Base-by-base conservation (phyloP, 2,797 vertebrate species). In the Anas bernieri region DNA sequence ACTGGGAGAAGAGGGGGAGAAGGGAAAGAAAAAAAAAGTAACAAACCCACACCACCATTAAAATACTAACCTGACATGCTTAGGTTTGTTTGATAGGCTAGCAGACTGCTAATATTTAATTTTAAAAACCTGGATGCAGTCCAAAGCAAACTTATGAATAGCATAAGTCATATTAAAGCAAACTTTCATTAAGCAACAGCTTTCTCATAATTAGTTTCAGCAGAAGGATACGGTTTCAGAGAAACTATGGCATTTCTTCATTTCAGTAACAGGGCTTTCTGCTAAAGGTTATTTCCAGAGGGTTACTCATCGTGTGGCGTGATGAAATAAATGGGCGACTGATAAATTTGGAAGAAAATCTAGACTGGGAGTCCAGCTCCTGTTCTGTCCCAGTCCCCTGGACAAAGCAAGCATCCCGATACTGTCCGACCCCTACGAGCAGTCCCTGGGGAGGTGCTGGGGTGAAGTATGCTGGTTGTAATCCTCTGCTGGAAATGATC, bases 141-240 rank as follows among this genome's bases (percentile, higher is more conserved):
- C 95, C 96, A 96, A 93, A 94, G 90, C 94, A 96, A 96, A 95
- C 92, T 94, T 95, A 92, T 77, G 83, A 97, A 92, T 83, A 87
- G 59, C 80, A 33, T 87, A 97, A 96, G 94, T 94, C 88, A 90
- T 96, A 94, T 94, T 96, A 94, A 93, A 95, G 95, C 94, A 94
- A 97, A 92, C 70, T 95, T 97, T 95, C 88, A 96, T 96, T 96
- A 96, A 85, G 68, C 66, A 92, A 66, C 91, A 92, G 68, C 92
- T 94, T 97, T 95, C 90, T 95, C 75, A 55, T 96, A 94, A 96
- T 97, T 95, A 93, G 86, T 93, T 96, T 92, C 92, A 95, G 83
- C 58, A 68, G 90, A 96, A 93, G 88, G 83, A 78, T 96, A 90
- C 0, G 8, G 54, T 94, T 93, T 94, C 88, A 93, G 91, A 93